phyloP scores from a whole-genome alignment of 2,113 vertebrate genomes.

The Dipodomys stephensi region DNA sequence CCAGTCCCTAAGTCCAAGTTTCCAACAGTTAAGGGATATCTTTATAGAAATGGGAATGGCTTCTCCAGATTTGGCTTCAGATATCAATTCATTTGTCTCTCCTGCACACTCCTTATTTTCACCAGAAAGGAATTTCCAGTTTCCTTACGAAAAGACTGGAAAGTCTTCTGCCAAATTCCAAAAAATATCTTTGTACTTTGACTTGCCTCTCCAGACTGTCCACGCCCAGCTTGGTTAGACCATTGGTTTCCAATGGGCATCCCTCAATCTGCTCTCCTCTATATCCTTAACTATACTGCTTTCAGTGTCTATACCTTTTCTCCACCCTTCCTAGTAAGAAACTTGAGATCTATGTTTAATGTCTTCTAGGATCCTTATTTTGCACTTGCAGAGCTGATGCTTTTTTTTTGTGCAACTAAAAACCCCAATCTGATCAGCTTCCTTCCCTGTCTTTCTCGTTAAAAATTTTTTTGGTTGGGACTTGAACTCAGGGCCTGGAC shows the following conservation, averaged over 20 bases:
- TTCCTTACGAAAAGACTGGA: not conserved
- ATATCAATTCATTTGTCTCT: not conserved
- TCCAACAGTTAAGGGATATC: not conserved
- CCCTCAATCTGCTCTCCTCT: rapidly evolving
- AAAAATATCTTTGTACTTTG: not conserved
- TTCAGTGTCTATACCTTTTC: not conserved
- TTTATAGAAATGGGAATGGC: not conserved
- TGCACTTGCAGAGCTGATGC: not conserved
- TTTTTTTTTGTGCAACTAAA: not conserved
- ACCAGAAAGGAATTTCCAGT: not conserved
- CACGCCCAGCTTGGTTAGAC: not conserved
- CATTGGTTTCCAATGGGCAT: rapidly evolving
- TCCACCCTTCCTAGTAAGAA: not conserved
- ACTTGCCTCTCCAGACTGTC: not conserved
- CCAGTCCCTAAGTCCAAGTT: not conserved
- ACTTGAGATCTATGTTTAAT: not conserved
- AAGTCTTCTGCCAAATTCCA: not conserved
- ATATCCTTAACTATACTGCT: not conserved
- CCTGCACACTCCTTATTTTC: not conserved
- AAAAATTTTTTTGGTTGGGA: too few relatives aligned
- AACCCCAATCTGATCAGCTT: not conserved
- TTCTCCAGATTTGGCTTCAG: not conserved
- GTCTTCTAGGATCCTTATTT: not conserved
- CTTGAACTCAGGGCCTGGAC: too few relatives aligned
- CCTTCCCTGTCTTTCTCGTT: not conserved